Evolutionary conservation across 2,113 vertebrate genomes (phyloP).

Genomic region (Telmatochromis bifrenatus): DNA sequence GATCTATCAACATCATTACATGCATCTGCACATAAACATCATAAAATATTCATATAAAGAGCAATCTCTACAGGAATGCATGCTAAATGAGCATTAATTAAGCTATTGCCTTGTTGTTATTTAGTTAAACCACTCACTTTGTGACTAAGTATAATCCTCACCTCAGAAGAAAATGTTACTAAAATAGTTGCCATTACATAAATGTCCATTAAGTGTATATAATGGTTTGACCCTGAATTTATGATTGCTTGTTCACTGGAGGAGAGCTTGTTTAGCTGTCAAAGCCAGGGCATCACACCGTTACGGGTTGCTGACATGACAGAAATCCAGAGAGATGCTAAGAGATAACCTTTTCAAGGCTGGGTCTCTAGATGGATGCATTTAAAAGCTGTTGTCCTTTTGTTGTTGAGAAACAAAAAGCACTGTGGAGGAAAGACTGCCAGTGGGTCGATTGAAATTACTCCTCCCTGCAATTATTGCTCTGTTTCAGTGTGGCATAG

Average conservation of each 20-base stretch:
- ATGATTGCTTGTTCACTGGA: neutral
- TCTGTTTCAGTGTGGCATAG: neutral
- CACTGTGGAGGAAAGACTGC: neutral
- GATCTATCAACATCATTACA: neutral
- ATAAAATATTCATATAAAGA: neutral
- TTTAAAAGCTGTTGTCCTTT: conserved; percentile 26
- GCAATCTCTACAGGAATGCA: neutral
- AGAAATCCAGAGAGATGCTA: neutral
- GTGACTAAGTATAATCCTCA: neutral
- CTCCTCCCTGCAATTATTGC: neutral
- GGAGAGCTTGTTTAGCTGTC: neutral
- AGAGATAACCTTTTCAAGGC: conserved; percentile 1
- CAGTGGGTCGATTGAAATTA: neutral
- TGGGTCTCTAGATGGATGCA: neutral
- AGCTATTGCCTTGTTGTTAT: neutral
- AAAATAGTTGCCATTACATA: neutral
- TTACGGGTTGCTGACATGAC: neutral
- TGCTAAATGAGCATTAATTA: neutral
- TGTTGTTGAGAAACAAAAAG: conserved; percentile 3
- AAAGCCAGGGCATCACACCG: neutral
- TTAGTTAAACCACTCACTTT: neutral
- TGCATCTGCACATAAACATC: neutral
- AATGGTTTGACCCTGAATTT: neutral
- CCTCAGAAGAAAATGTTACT: neutral
- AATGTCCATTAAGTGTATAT: neutral